These are phyloP conservation scores for Tachycineta bicolor DNA, from an alignment of 2,113 vertebrate species.

Conservation along the genomic window DNA sequence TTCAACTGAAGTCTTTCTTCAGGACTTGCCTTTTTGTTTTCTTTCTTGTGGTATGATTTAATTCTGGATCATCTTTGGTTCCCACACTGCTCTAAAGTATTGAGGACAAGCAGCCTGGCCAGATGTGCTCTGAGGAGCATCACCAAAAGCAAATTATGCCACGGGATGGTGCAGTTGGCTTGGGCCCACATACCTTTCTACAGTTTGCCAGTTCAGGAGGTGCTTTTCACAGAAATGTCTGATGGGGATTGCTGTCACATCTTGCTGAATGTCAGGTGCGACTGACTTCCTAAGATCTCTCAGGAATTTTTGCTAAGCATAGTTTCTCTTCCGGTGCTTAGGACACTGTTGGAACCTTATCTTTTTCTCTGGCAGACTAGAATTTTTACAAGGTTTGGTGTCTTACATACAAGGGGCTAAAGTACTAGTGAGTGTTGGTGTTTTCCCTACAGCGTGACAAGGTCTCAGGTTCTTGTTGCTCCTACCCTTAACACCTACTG, in stretches of 20 bases:
- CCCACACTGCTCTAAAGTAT: neutral
- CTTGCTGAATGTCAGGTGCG: neutral
- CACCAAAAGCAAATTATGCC: neutral
- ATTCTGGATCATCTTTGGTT: neutral
- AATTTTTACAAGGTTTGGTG: neutral
- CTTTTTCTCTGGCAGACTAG: neutral
- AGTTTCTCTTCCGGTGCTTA: neutral
- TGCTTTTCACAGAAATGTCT: neutral
- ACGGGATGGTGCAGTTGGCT: neutral
- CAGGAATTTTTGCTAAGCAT: neutral
- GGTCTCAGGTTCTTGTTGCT: neutral
- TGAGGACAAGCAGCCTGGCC: neutral
- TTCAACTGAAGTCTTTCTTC: neutral
- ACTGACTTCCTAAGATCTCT: neutral
- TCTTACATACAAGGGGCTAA: neutral
- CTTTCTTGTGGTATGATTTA: neutral
- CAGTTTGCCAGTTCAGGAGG: neutral
- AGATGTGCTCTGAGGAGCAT: neutral
- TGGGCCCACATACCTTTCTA: rapidly evolving
- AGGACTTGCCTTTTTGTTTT: neutral
- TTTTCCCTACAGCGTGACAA: neutral
- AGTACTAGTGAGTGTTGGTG: neutral
- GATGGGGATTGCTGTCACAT: neutral
- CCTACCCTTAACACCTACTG: neutral
- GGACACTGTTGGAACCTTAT: neutral